Evolutionary conservation across 2,797 vertebrate genomes (phyloP).

Genomic region (Melanotaenia nigrans): DNA sequence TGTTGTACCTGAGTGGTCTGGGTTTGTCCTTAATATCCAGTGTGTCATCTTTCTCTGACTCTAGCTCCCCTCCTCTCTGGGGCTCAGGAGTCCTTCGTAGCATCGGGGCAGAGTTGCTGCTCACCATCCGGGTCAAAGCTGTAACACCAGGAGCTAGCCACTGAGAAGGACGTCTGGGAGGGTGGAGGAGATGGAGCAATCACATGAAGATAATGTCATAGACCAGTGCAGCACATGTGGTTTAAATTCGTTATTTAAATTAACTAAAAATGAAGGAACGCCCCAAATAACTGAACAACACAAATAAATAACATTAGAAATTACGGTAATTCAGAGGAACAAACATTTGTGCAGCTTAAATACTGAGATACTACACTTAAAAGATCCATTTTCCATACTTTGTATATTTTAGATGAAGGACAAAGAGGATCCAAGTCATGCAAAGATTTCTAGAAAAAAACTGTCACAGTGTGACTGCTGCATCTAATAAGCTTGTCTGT

Average conservation of each 20-base stretch:
- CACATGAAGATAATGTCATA: slow-evolving; percentile 1
- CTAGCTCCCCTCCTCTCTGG: slow-evolving; percentile 43
- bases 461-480: no score
- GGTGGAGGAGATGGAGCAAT: not conserved
- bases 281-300: not conserved
- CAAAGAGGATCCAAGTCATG: no score
- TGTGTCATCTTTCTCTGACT: slow-evolving; percentile 52
- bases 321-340: not conserved
- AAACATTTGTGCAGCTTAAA: not conserved
- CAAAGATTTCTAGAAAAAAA: no score
- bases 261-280: not conserved
- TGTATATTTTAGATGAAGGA: no score
- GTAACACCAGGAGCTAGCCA: slow-evolving; percentile 89
- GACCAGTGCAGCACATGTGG: not conserved
- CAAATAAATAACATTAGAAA: not conserved
- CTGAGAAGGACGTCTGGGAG: slow-evolving; percentile 90
- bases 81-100: slow-evolving; percentile 61
- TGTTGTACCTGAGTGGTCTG: slow-evolving; percentile 76
- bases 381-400: no score
- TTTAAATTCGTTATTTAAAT: not conserved
- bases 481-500: no score
- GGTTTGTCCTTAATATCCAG: slow-evolving; percentile 71
- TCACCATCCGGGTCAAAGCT: slow-evolving; percentile 79
- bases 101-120: slow-evolving; percentile 69
- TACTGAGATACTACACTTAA: no score